Base-by-base conservation (phyloP, 2,113 vertebrate genomes). In the Cathartes aura region DNA sequence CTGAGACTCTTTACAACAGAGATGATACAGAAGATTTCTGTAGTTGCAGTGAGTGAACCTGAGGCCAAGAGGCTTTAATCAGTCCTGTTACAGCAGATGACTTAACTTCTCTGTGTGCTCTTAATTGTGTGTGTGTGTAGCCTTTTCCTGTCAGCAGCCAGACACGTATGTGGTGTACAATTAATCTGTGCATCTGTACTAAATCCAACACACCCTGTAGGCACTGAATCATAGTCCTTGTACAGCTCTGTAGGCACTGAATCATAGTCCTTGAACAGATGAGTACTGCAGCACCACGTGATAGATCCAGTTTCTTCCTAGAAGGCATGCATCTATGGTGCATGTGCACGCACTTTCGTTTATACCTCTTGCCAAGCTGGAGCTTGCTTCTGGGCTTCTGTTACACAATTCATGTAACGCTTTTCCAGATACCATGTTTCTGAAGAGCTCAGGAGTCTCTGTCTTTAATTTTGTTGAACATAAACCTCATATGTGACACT, bases 331-430 rank as follows among this genome's bases (percentile, higher is more conserved):
- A 1, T 32, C 2, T 3, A 3, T 9, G 52, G 38, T 12, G 38
- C 3, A 0, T 5, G 43, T 24, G 60, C 15, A 1, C 1, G 0
- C 1, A 1, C 79, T 55, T 52, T 12, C 0, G 0, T 42, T 55
- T 24, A 11, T 15, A 21, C 38, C 42, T 72, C 40, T 36, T 21
- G 15, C 73, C 70, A 26, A 12, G 81, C 42, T 71, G 72, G 29
- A 66, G 55, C 72, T 71, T 22, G 34, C 42, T 79, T 15, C 42
- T 40, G 22, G 50, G 18, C 55, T 38, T 24, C 24, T 56, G 2
- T 52, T 71, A 4, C 23, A 21, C 52, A 13, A 4, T 8, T 67
- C 29, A 15, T 15, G 9, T 27, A n/a, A 22, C 4, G 0, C 47
- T 67, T 32, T 12, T 16, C 71, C 0, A 0, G 9, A 55, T 52